phyloP scores from a whole-genome alignment of 2,888 invertebrate genomes.

The Acanthosepion lycidas region DNA sequence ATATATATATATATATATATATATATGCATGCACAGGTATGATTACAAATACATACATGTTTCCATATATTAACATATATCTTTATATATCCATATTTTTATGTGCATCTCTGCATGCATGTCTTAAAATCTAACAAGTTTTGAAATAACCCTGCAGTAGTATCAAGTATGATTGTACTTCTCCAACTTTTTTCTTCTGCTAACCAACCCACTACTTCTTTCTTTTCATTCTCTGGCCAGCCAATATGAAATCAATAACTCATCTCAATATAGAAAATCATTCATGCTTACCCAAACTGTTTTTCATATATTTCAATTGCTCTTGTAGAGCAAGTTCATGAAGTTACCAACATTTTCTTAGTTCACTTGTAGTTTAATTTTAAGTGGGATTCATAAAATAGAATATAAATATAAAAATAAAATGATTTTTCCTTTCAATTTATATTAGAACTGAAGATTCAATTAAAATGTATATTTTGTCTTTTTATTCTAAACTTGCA shows the following conservation, averaged over 20 bases:
- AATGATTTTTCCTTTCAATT: not conserved
- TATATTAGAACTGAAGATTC: not conserved
- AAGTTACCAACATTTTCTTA: not conserved
- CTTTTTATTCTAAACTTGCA: not conserved
- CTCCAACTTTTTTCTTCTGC: not conserved
- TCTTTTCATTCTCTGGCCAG: not conserved
- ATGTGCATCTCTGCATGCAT: not conserved
- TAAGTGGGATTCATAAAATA: not conserved
- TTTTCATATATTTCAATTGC: conserved; percentile 37
- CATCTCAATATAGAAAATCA: not conserved
- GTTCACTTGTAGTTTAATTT: not conserved
- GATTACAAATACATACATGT: too few relatives aligned
- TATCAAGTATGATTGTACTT: not conserved
- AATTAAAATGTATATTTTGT: not conserved
- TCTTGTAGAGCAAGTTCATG: not conserved
- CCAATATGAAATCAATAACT: conserved; percentile 2
- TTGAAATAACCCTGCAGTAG: not conserved
- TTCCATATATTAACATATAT: not conserved
- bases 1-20: too few relatives aligned
- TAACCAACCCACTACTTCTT: not conserved
- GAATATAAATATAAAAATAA: not conserved
- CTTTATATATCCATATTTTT: not conserved
- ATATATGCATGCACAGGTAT: not conserved
- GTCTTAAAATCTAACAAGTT: not conserved
- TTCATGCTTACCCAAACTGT: conserved; percentile 23